phyloP scores from a whole-genome alignment of 1,140 invertebrate genomes.

The Pachypeltis micranthus region DNA sequence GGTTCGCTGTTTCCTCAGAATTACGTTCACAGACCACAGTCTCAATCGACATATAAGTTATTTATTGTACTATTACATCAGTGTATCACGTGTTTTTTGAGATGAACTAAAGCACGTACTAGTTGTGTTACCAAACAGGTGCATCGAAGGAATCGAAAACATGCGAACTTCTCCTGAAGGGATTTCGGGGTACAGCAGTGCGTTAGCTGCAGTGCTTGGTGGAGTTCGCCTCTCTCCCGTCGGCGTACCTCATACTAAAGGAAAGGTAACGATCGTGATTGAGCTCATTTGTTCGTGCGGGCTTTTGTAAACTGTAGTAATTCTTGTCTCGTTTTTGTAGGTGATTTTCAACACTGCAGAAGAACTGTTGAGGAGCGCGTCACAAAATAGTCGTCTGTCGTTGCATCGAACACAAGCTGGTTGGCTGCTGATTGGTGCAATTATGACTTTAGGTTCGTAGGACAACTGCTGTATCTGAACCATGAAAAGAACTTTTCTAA shows the following conservation, averaged over 20 bases:
- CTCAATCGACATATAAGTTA: too few relatives aligned
- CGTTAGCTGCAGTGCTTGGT: conserved; percentile 83
- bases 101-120: too few relatives aligned
- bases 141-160: conserved; percentile 73
- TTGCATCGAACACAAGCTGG: conserved; percentile 90
- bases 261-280: conserved; percentile 52
- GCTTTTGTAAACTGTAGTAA: not conserved
- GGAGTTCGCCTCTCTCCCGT: conserved; percentile 81
- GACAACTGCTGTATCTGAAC: too few relatives aligned
- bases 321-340: conserved; percentile 33
- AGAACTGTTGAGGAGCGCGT: conserved; percentile 90
- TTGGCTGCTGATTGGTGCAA: conserved; percentile 91
- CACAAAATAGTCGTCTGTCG: conserved; percentile 89
- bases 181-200: conserved; percentile 85
- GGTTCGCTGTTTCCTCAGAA: too few relatives aligned
- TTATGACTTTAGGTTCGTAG: conserved; percentile 93
- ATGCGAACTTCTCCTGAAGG: conserved; percentile 85
- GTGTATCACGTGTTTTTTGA: too few relatives aligned
- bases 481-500: too few relatives aligned
- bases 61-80: too few relatives aligned
- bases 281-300: too few relatives aligned
- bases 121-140: too few relatives aligned
- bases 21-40: too few relatives aligned
- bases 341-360: conserved; percentile 94
- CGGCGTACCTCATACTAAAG: conserved; percentile 90